Evolutionary conservation across 2,113 vertebrate species (phyloP).

Genomic region (Campylomormyrus numenius): DNA sequence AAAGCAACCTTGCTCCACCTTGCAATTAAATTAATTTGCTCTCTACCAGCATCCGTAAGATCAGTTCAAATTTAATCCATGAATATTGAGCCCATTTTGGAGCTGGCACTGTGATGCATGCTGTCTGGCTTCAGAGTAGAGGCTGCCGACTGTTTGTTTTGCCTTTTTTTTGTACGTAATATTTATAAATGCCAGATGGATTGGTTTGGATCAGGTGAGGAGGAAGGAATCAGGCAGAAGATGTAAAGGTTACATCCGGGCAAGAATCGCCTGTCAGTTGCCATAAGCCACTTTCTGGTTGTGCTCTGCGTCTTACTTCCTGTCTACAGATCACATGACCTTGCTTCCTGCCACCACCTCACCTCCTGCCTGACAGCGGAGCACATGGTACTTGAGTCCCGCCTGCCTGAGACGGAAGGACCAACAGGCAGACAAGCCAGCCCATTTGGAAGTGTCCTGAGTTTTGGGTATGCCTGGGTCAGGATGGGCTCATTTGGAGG

Average conservation of each 20-base stretch:
- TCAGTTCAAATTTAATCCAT: slow-evolving; percentile 11
- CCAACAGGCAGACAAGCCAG: background rate
- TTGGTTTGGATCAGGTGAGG: background rate
- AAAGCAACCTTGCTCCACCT: slow-evolving; percentile 17
- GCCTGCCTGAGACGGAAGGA: background rate
- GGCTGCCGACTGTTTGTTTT: background rate
- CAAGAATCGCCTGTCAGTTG: background rate
- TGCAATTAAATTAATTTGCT: slow-evolving; percentile 21
- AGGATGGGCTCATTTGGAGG: background rate
- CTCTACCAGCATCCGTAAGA: slow-evolving; percentile 1
- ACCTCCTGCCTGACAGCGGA: background rate
- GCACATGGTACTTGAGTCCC: background rate
- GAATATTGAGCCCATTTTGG: background rate
- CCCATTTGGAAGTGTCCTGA: background rate
- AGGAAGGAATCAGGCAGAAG: background rate
- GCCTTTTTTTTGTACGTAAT: background rate
- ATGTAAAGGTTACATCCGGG: background rate
- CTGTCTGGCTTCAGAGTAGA: background rate
- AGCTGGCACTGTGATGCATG: background rate
- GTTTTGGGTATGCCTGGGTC: background rate
- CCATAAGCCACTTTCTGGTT: background rate
- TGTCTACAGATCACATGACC: background rate
- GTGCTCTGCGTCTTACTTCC: background rate
- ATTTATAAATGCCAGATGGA: background rate
- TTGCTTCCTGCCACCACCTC: background rate